Percentiles rank a stretch among this genome's conserved stretches.
Conservation (phyloP, 2,797 vertebrate genomes). For the Tolypeutes matacus region DNA sequence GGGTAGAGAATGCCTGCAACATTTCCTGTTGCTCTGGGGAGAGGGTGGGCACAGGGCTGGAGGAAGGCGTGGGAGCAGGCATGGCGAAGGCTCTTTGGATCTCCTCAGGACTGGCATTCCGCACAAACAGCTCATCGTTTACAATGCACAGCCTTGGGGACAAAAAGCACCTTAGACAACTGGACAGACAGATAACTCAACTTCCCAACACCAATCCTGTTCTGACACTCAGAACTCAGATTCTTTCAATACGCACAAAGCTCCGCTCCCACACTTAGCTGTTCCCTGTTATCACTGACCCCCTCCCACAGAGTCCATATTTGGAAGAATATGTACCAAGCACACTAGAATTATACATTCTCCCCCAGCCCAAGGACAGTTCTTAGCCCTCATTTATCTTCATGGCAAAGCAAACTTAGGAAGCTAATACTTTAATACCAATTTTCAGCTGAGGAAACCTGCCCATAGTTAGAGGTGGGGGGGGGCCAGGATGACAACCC, state of each 20-base stretch:
- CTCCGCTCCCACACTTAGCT: too few relatives aligned
- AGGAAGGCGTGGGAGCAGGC: slow-evolving; percentile 93
- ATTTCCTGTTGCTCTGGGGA: slow-evolving; percentile 94
- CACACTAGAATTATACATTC: neutral
- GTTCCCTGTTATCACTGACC: neutral
- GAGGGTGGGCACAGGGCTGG: slow-evolving; percentile 93
- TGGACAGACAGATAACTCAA: neutral
- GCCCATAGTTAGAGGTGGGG: neutral
- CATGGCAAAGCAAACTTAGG: neutral
- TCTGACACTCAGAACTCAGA: neutral
- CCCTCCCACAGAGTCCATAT: neutral
- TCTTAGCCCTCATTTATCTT: neutral
- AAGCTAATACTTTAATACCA: neutral
- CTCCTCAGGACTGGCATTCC: slow-evolving; percentile 94
- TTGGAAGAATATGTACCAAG: neutral
- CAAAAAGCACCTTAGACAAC: neutral
- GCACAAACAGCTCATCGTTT: slow-evolving; percentile 95
- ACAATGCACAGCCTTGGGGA: slow-evolving; percentile 93
- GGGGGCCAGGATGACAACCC: neutral
- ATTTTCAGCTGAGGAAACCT: neutral
- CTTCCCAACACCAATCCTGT: neutral
- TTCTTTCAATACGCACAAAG: neutral
- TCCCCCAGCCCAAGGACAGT: neutral
- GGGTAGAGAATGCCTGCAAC: slow-evolving; percentile 92
- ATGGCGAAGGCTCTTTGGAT: slow-evolving; percentile 92